Percentiles rank a stretch among this genome's conserved stretches.
These are phyloP conservation scores for Galaxea fascicularis DNA, from an alignment of 92 coral and sea anemone genomes.

Conservation along the genomic window DNA sequence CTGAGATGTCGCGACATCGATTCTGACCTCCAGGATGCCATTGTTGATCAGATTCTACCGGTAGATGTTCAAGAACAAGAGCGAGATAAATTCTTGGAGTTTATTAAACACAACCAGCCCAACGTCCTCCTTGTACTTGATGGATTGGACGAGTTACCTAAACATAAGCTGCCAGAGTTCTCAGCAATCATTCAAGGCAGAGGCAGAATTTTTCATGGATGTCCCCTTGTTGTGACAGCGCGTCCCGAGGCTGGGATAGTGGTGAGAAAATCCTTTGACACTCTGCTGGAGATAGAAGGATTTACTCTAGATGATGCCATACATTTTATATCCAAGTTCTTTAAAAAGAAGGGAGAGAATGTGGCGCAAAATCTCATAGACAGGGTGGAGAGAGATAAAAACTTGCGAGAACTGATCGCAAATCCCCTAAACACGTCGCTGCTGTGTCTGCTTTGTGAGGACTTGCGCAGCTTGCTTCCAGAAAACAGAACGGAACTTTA, in stretches of 20 bases:
- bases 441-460: conserved; percentile 43
- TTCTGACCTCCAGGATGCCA: not conserved
- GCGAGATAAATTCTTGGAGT: conserved; percentile 5
- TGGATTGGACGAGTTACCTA: conserved; percentile 45
- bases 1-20: conserved; percentile 48
- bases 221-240: conserved; percentile 36
- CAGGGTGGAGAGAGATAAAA: not conserved
- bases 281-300: conserved; percentile 43
- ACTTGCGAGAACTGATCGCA: conserved; percentile 2
- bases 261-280: conserved; percentile 32
- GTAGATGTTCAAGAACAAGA: conserved; percentile 17
- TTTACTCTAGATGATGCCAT: conserved; percentile 22
- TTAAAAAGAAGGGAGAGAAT: not conserved
- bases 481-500: conserved; percentile 32
- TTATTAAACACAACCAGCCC: conserved; percentile 20
- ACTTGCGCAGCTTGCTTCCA: conserved; percentile 43
- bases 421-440: conserved; percentile 52
- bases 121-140: conserved; percentile 34
- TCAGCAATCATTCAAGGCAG: conserved; percentile 17
- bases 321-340: conserved; percentile 45
- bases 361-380: not conserved
- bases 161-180: not conserved
- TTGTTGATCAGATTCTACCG: conserved; percentile 43
- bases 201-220: conserved; percentile 13
- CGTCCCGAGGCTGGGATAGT: conserved; percentile 39